Base-by-base conservation (phyloP, 1,140 invertebrate genomes). In the Drosophila guanche region DNA sequence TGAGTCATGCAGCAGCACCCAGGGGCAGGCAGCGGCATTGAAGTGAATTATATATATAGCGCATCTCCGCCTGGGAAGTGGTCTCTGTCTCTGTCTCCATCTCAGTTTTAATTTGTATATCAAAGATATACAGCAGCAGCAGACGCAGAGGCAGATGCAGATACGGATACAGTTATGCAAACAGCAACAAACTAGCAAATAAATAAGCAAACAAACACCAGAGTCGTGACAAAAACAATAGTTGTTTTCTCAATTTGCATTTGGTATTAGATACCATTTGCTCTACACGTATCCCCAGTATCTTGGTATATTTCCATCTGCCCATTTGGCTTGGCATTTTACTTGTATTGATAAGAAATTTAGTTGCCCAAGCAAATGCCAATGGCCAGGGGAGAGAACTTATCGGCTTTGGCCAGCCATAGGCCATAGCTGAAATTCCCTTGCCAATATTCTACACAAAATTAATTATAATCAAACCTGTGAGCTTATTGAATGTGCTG, bases 31-130 rank as follows among this genome's bases (percentile, higher is more conserved):
- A 55, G 41, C 6, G 14, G 43, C 51, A 59, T 73, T 73, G 51
- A 73, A 73, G 69, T 73, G 51, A 55, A 63, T 73, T 71, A 71
- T 73, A 73, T 73, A 73, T 73, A 73, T 72, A 41, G 51, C 43
- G 46, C 70, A 73, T 54, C 68, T 54, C 57, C n/a, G 56, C 20
- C 50, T 67, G 27, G 27, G 27, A 3, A 29, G 10, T 54, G 50
- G 50, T 20, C 16, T 37, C n/a, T 22, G 50, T 20, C 16, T 37
- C n/a, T 22, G 14, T 40, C 29, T 20, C 16, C 16, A 8, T 40
- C 29, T 29, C 45, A 41, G 12, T 70, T 55, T 72, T 72, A 63
- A 63, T 73, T 73, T 73, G 59, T 60, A 73, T 72, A 57, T 72
- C 58, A 54, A 62, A 72, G 69, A 72, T 72, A 53, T 25, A 14